These are phyloP conservation scores for Manis crassicaudata DNA, from an alignment of 2,797 vertebrate genomes.

Conservation along the genomic window DNA sequence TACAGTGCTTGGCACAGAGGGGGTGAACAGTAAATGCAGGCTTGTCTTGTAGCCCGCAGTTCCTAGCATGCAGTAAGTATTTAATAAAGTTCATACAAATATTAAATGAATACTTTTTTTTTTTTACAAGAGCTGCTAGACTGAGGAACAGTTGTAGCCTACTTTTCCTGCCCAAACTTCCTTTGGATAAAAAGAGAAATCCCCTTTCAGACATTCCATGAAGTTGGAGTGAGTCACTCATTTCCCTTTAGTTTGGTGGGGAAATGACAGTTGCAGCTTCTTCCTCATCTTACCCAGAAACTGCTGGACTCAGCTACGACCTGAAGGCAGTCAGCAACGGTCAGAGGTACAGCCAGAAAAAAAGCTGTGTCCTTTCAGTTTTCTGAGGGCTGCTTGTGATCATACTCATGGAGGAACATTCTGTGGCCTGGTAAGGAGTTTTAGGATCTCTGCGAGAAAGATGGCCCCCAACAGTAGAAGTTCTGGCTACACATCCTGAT, in stretches of 20 bases:
- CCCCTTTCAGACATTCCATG: conserved; percentile 59
- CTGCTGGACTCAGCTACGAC: neutral
- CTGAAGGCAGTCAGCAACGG: neutral
- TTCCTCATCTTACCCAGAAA: conserved; percentile 47
- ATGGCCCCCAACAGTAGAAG: neutral
- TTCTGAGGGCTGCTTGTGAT: neutral
- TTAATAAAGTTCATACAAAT: conserved; percentile 7
- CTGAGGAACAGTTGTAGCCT: neutral
- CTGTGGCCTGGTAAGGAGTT: neutral
- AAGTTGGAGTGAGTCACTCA: conserved; percentile 55
- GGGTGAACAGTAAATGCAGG: neutral
- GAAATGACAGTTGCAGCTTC: conserved; percentile 54
- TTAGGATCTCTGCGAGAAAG: neutral
- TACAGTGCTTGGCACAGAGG: neutral
- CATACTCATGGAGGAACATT: neutral
- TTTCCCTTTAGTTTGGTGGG: conserved; percentile 54
- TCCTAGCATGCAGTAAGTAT: neutral
- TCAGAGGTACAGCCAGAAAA: neutral
- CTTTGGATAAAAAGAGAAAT: conserved; percentile 56
- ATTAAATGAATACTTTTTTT: neutral
- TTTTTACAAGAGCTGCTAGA: neutral
- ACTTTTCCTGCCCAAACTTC: conserved; percentile 32
- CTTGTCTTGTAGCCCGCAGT: neutral
- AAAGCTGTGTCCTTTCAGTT: neutral
- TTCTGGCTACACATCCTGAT: neutral